Conservation (phyloP, 2,888 invertebrate species). For the Stenichneumon culpator region DNA sequence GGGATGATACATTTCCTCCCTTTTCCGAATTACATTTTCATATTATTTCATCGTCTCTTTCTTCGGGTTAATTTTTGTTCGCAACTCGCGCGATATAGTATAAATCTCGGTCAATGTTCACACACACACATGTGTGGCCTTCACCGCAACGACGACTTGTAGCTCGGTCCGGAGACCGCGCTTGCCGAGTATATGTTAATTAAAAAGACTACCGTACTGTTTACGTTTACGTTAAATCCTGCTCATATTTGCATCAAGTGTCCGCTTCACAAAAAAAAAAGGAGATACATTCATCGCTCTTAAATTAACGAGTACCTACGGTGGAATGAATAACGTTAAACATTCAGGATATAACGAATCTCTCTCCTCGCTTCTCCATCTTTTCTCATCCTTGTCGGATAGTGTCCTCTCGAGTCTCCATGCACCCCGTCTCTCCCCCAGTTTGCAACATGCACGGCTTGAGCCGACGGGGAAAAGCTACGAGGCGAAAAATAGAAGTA, state of each 20-base stretch:
- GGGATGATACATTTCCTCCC: no score
- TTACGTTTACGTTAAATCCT: not conserved
- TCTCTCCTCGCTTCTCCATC: constrained; percentile 19
- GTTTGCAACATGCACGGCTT: not conserved
- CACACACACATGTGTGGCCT: not conserved
- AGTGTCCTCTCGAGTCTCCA: constrained; percentile 3
- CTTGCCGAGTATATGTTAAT: not conserved
- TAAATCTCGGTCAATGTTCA: not conserved
- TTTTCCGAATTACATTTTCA: no score
- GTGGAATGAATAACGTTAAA: constrained; percentile 56
- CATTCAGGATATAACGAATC: constrained; percentile 36
- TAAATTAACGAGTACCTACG: constrained; percentile 34
- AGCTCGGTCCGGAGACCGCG: not conserved
- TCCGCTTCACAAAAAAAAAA: not conserved
- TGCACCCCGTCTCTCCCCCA: not conserved
- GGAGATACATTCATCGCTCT: constrained; percentile 19
- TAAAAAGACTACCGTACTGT: not conserved
- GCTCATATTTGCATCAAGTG: constrained; percentile 10
- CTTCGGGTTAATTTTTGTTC: no score
- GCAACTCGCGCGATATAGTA: not conserved
- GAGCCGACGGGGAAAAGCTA: not conserved
- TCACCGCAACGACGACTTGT: not conserved
- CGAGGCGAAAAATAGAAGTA: constrained; percentile 43
- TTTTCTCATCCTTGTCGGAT: constrained; percentile 12
- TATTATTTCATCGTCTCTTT: no score